Base-by-base conservation (phyloP, 2,888 invertebrate species). In the Azorinus chamasolen region DNA sequence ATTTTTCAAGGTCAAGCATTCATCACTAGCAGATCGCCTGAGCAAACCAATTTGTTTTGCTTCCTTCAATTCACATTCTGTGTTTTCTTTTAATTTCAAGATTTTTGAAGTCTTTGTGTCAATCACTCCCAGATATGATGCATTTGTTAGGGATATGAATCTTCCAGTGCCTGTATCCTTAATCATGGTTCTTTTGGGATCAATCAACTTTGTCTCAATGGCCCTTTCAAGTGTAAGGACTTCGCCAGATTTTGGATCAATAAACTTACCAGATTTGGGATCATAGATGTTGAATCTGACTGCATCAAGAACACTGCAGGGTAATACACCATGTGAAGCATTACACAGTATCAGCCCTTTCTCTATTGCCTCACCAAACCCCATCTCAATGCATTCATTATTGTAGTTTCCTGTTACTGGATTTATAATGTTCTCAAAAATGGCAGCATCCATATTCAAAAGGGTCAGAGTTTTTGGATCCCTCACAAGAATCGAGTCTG, bases 301-400 rank as follows among this genome's bases (percentile, higher is more conserved):
- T 6, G 81, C 81, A 57, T 81, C 81, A 55, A 71, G 48, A 18
- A 81, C 51, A 61, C 66, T 77, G 37, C 74, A 81, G 16, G 81
- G 81, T 32, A 80, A 61, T 5, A 57, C 59, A 24, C 74, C 81
- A 77, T 77, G 77, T 6, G 71, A 61, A 16, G 74, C 62, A 80
- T 89, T 87, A 59, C 84, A 86, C 65, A 90, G 76, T 32, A 91
- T 79, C 48, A 89, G 75, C 91, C 96, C 96, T 88, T 96, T 96
- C 86, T 95, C 95, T 45, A 97, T 95, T 0, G 97, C 97, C 93
- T 97, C 97, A 78, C 96, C 96, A 83, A 98, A 94, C 3, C 85
- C 74, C 2, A 87, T 58, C 22, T 76, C 66, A 25, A 83, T 75
- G 46, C 79, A 83, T 59, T 77, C 76, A 20, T 81, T 68, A 25